A percentile compares a stretch with the other conserved stretches of the same genome.
Evolutionary conservation across 1,140 invertebrate genomes (phyloP).

Genomic region (Pantala flavescens): DNA sequence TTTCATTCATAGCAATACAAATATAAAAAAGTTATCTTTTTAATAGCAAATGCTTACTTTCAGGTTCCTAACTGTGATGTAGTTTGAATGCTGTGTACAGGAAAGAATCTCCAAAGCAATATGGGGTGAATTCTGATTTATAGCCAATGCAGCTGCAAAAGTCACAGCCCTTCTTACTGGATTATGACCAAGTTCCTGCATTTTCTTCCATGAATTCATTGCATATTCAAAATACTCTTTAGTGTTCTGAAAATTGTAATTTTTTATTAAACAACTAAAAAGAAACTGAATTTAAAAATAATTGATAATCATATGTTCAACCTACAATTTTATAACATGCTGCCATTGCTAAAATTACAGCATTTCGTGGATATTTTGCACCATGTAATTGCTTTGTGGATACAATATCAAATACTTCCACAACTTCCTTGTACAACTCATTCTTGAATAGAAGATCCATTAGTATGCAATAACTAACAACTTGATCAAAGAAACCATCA

Average conservation of each 20-base stretch:
- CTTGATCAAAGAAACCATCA: conserved; percentile 56
- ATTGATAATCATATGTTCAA: too few relatives aligned
- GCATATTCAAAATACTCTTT: conserved; percentile 54
- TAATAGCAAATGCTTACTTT: conserved; percentile 36
- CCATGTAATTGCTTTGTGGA: conserved; percentile 45
- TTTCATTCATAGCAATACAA: conserved; percentile 15
- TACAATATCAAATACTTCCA: conserved; percentile 49
- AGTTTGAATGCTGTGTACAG: conserved; percentile 39
- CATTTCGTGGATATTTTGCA: conserved; percentile 53
- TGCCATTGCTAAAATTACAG: conserved; percentile 49
- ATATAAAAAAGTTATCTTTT: too few relatives aligned
- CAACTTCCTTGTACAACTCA: conserved; percentile 54
- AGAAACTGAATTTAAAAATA: background rate
- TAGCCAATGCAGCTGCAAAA: conserved; percentile 50
- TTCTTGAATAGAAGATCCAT: conserved; percentile 62
- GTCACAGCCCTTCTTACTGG: conserved; percentile 47
- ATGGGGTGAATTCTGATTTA: conserved; percentile 55
- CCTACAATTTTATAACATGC: conserved; percentile 64
- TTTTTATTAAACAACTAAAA: conserved; percentile 15
- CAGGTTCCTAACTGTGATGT: conserved; percentile 55
- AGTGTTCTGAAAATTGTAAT: conserved; percentile 48
- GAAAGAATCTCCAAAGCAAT: conserved; percentile 54
- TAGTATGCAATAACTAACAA: conserved; percentile 53
- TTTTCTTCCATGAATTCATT: conserved; percentile 45
- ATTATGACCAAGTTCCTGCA: conserved; percentile 39